Base-by-base conservation (phyloP, 2,113 vertebrate genomes). In the Thermophis baileyi region DNA sequence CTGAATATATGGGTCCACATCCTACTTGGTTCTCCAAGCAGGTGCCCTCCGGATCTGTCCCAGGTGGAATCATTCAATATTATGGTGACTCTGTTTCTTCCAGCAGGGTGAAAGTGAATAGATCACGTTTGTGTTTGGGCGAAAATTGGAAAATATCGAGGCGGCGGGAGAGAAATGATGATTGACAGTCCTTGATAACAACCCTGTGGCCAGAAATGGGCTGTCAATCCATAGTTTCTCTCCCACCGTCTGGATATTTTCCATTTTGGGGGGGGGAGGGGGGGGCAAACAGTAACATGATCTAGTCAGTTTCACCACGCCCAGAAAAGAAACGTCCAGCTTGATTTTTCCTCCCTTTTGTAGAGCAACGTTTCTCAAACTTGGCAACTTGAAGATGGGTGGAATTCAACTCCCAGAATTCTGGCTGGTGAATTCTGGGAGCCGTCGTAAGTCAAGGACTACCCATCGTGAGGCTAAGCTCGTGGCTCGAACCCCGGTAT, bases 401-500 rank as follows among this genome's bases (percentile, higher is more conserved):
- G n/a, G n/a, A 74, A 18, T 74, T 74, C 69, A 74, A 74, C n/a
- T 74, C 63, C n/a, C 57, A 7, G 14, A 12, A 54, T 54, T 54
- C 54, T 55, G 54, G 60, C 27, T 63, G 60, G 11, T 27, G 60
- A n/a, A 63, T 63, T 69, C 63, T 16, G 30, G 30, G 63, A 16
- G 63, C 30, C 0, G 5, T n/a, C 4, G 4, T 27, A 60, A 57
- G 8, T 57, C 8, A 3, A 57, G 55, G 55, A 57, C 55, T 25
- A 57, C 2, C 54, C 2, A 1, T 55, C 22, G 1, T 55, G 7
- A 57, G 55, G 3, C 16, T 6, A 49, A 87, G 24, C 40, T 10
- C 6, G 46, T 14, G 20, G 24, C 47, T 86, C 8, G 0, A 14
- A 18, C n/a, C 0, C 18, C 46, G n/a, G 87, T 46, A 10, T 27